phyloP scores from a whole-genome alignment of 2,113 vertebrate species.

The Cynopterus brachyotis region DNA sequence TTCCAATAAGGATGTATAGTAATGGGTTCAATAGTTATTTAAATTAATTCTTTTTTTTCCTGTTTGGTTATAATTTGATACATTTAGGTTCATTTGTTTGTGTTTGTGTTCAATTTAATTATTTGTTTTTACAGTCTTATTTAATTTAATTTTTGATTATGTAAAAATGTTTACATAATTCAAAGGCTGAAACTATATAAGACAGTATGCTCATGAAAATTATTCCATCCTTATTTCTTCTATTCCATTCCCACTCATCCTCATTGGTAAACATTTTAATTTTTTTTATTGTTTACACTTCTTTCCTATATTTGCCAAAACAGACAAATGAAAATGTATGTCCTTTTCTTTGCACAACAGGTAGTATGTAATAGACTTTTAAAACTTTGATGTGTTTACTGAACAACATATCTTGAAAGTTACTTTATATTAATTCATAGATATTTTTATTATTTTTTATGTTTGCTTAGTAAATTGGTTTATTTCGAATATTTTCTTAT shows the following conservation, averaged over 20 bases:
- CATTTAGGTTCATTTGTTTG: not conserved
- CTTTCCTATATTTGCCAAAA: not conserved
- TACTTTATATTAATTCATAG: not conserved
- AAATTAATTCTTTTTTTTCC: not conserved
- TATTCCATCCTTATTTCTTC: not conserved
- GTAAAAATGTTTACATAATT: not conserved
- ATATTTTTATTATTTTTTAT: not conserved
- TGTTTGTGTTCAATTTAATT: not conserved
- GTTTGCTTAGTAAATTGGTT: not conserved
- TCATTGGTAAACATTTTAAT: not conserved
- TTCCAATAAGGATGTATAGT: not conserved
- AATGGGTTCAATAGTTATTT: not conserved
- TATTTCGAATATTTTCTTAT: not conserved
- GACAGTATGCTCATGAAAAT: not conserved
- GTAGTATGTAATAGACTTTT: not conserved
- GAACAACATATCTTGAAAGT: not conserved
- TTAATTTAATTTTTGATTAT: constrained; percentile 14
- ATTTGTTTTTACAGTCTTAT: not conserved
- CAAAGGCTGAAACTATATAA: not conserved
- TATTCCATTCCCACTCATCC: no score
- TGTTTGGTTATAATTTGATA: not conserved
- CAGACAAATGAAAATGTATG: not conserved
- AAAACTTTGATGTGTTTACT: not conserved
- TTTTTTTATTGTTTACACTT: not conserved
- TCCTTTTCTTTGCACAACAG: not conserved